Conservation (phyloP, 2,797 vertebrate species). For the Caiman crocodilus region DNA sequence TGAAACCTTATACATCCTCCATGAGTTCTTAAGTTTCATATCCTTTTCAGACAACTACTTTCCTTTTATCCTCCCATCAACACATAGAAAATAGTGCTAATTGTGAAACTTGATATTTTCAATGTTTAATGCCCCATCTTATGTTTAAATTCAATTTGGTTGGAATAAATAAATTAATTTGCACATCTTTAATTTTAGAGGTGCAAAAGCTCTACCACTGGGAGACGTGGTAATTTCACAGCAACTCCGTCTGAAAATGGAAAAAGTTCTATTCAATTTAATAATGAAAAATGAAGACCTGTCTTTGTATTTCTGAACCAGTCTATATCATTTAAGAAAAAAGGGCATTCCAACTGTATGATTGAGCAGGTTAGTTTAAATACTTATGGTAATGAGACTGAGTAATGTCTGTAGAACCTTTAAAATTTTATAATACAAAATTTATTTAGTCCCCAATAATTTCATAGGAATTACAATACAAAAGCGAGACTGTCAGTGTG, state of each 20-base stretch:
- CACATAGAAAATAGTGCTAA: not conserved
- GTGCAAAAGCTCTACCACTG: not conserved
- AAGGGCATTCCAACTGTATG: not conserved
- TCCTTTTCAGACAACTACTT: not conserved
- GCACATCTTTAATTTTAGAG: not conserved
- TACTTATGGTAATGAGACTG: not conserved
- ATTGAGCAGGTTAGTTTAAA: not conserved
- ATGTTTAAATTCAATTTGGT: not conserved
- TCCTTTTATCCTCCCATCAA: not conserved
- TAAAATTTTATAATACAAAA: not conserved
- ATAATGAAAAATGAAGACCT: not conserved
- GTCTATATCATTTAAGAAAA: not conserved
- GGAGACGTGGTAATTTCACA: not conserved
- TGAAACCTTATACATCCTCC: no score
- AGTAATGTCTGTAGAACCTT: not conserved
- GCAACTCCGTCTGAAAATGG: not conserved
- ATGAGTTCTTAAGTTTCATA: no score
- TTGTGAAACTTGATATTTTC: slow-evolving; percentile 2
- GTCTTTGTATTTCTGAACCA: not conserved
- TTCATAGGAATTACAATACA: not conserved
- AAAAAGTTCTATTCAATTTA: not conserved
- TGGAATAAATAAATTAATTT: slow-evolving; percentile 2
- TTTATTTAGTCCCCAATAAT: not conserved
- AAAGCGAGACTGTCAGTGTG: not conserved
- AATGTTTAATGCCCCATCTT: not conserved